Evolutionary conservation across 1,140 invertebrate species (phyloP), one percentile per base, ranked within the genome.

Genomic region (Melanaphis sacchari): DNA sequence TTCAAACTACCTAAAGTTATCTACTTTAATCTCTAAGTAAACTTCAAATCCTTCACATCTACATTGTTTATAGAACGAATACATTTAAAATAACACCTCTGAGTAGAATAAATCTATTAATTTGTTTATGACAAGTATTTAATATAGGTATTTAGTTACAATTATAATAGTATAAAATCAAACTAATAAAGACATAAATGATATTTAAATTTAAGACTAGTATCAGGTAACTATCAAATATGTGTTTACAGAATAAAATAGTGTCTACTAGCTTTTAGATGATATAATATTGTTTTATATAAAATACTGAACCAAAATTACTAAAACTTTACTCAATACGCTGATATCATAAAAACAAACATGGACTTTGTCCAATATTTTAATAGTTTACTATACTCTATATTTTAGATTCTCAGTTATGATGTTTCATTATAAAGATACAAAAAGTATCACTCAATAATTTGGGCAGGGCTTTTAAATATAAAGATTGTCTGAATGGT

Each of bases 11-110:
- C 38, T 82, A 24, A 76, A 43, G 59, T 82, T 46, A 91, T 92
- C 49, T 84, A n/a, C 59, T 92, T 46, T 92, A 49, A 92, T 92
- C 41, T 36, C 31, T 81, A 24, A 38, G 41, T 82, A 49, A 92
- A 92, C 91, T 92, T 92, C 22, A 36, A 76, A 91, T 91, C 54
- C 59, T 9, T 38, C 2, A 43, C 46, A 46, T 82, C 43, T 31
- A 43, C 38, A 31, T 91, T 41, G 49, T 66, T 59, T 91, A 41
- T 7, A 76, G 43, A 66, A 91, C 31, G 22, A 88, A 49, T 43
- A 46, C 85, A 1, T 88, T 88, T n/a, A 6, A 43, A 87, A 43
- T 18, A 87, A 43, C 41, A n/a, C 26, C 84, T 43, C 41, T 4
- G 41, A 18, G 41, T 26, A 21, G 46, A 46, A 46, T 38, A 87